A percentile compares a stretch with the other conserved stretches of the same genome.
phyloP scores from a whole-genome alignment of 2,888 invertebrate species.

The Mayetiola destructor region DNA sequence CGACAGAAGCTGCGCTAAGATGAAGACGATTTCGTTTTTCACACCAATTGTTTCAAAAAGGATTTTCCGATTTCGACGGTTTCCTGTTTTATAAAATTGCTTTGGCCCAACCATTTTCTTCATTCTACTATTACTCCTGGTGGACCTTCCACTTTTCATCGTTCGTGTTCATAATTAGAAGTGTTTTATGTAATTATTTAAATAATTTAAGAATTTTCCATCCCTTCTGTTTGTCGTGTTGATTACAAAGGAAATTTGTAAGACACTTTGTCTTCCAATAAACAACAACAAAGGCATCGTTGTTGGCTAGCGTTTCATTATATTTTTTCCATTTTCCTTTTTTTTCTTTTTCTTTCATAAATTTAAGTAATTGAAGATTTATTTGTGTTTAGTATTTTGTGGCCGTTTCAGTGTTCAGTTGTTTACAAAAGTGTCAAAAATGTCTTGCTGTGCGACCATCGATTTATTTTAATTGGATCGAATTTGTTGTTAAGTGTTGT shows the following conservation, averaged over 20 bases:
- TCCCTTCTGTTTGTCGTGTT: background rate
- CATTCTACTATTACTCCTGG: background rate
- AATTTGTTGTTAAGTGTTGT: too few relatives aligned
- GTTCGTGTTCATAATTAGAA: constrained; percentile 6
- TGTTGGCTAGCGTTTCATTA: too few relatives aligned
- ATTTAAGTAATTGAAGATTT: constrained; percentile 4
- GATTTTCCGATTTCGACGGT: constrained; percentile 3
- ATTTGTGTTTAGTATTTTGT: background rate
- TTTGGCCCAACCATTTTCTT: background rate
- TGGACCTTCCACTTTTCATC: background rate
- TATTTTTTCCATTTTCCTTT: too few relatives aligned
- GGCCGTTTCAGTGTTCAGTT: background rate
- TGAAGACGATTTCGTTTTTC: constrained; percentile 10
- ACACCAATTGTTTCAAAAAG: constrained; percentile 11
- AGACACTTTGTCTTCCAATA: background rate
- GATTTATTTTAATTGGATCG: constrained; percentile 7
- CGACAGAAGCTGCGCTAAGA: background rate
- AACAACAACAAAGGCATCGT: too few relatives aligned
- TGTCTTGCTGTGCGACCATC: constrained; percentile 13
- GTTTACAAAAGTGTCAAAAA: constrained; percentile 2
- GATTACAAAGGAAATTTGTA: constrained; percentile 13
- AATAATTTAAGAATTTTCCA: constrained; percentile 1
- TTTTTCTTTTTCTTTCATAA: constrained; percentile 2
- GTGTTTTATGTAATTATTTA: constrained; percentile 12
- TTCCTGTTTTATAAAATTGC: constrained; percentile 1